Evolutionary conservation across 2,888 invertebrate genomes (phyloP), one percentile per base, ranked within the genome.

Genomic region (Onchidella celtica): DNA sequence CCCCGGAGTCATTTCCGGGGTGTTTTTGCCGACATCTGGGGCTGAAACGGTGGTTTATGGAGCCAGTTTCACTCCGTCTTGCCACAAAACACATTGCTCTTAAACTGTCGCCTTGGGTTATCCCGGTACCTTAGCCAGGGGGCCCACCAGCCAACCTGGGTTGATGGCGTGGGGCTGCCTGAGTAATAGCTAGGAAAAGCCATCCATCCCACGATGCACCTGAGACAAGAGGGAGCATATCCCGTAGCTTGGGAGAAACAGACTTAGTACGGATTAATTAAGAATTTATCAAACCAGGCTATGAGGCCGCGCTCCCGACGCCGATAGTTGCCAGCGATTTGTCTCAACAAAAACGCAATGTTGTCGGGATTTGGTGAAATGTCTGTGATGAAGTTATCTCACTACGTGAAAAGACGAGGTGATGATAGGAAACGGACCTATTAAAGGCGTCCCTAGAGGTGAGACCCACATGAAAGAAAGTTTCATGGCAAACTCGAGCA

Each of bases 311-410:
- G 57, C 17, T 21, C 27, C 17, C 40, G 24, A 55, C 47, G n/a
- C 36, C 59, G 36, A 59, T 17, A 73, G 75, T 63, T 75, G 63
- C 17, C 40, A 3, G 40, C 17, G 21, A 27, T 63, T 75, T 75
- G 32, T 29, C 29, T 63, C 63, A 36, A 75, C 38, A 40, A n/a
- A 40, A 75, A 40, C 14, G 29, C 40, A 63, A 40, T 63, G 36
- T 66, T 75, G 27, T 24, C 75, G 36, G 21, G 40, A 63, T 75
- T 75, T 63, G 63, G 63, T 38, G 40, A 14, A 6, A 3, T 1
- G n/a, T 1, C 24, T 6, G 17, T 57, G 21, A 3, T 32, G 9
- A 29, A 59, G 73, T 32, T 73, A n/a, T 73, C 70, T 17, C 9
- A 21, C 32, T 32, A 47, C 55, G 32, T 70, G 0, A 29, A 55